phyloP scores from a whole-genome alignment of 2,888 invertebrate genomes.

The Nyleta sp. region DNA sequence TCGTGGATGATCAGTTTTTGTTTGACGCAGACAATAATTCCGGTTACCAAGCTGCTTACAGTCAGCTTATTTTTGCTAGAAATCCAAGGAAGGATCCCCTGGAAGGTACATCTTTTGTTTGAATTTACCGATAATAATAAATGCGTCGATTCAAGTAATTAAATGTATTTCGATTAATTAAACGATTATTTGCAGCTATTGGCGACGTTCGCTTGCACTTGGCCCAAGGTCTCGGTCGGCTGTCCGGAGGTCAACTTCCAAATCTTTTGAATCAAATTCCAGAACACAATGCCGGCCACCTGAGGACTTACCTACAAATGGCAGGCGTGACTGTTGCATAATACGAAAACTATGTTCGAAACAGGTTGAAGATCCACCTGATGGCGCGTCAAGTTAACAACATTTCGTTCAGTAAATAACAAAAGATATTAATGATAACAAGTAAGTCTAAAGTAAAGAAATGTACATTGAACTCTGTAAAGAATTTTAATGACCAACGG shows the following conservation, averaged over 20 bases:
- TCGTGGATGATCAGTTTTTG: conserved; percentile 93
- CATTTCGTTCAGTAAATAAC: conserved; percentile 44
- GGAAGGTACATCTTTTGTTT: conserved; percentile 83
- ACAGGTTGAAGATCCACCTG: conserved; percentile 41
- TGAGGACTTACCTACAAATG: conserved; percentile 78
- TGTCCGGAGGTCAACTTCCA: conserved; percentile 89
- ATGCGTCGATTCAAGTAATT: too few species aligned
- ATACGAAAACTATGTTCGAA: conserved; percentile 34
- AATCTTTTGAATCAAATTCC: conserved; percentile 86
- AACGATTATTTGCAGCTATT: conserved; percentile 83
- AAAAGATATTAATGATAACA: conserved; percentile 6
- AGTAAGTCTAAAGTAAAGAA: not conserved
- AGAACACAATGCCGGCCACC: conserved; percentile 76
- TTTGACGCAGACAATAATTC: conserved; percentile 93
- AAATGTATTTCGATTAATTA: conserved; percentile 1
- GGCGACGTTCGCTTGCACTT: conserved; percentile 89
- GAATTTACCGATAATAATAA: too few species aligned
- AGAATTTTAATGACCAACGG: conserved; percentile 16
- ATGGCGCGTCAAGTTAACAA: conserved; percentile 54
- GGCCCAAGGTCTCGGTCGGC: conserved; percentile 88
- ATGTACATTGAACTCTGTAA: conserved; percentile 32
- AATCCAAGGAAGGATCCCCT: conserved; percentile 90
- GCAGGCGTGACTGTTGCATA: conserved; percentile 77
- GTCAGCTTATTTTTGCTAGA: conserved; percentile 93
- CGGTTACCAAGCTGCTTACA: conserved; percentile 94